A percentile compares a stretch with the other conserved stretches of the same genome.
These are phyloP conservation scores for Scomber japonicus DNA, from an alignment of 2,113 vertebrate species.

Conservation along the genomic window DNA sequence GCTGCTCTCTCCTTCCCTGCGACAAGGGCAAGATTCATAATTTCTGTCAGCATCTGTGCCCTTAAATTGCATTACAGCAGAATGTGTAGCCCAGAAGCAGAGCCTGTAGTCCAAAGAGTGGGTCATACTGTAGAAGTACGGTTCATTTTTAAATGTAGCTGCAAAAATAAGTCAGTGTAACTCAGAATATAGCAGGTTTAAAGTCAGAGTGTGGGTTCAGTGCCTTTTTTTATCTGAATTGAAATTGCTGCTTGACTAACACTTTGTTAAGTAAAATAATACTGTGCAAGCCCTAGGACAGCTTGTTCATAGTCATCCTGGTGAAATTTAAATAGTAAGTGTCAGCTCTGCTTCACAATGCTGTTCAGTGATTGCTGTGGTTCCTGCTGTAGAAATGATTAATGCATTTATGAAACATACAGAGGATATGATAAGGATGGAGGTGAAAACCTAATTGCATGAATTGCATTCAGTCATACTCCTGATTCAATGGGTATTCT, in stretches of 20 bases:
- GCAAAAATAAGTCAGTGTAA: conserved; percentile 13
- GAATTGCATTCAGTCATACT: conserved; percentile 39
- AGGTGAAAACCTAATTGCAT: conserved; percentile 51
- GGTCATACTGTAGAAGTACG: conserved; percentile 27
- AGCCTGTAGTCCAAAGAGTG: conserved; percentile 32
- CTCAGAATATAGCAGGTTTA: conserved; percentile 3
- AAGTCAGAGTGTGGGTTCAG: conserved; percentile 8
- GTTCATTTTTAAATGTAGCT: conserved; percentile 32
- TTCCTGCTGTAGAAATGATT: conserved; percentile 39
- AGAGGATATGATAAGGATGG: conserved; percentile 48
- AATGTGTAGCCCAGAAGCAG: conserved; percentile 44
- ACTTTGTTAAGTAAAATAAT: conserved; percentile 24
- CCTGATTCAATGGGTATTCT: conserved; percentile 31
- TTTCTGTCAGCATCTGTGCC: conserved; percentile 76
- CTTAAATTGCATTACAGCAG: conserved; percentile 55
- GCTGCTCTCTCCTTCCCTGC: conserved; percentile 66
- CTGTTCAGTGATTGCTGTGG: conserved; percentile 12
- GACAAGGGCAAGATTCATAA: conserved; percentile 80
- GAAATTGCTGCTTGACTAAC: conserved; percentile 19
- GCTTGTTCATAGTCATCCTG: conserved; percentile 32
- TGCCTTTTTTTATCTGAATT: conserved; percentile 10
- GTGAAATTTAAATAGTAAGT: conserved; percentile 46
- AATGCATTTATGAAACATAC: conserved; percentile 48
- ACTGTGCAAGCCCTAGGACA: conserved; percentile 12
- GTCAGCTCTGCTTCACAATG: conserved; percentile 34